Percentiles rank a stretch among this genome's conserved stretches.
Conservation (phyloP, 2,113 vertebrate genomes). For the Mormoops blainvillei region DNA sequence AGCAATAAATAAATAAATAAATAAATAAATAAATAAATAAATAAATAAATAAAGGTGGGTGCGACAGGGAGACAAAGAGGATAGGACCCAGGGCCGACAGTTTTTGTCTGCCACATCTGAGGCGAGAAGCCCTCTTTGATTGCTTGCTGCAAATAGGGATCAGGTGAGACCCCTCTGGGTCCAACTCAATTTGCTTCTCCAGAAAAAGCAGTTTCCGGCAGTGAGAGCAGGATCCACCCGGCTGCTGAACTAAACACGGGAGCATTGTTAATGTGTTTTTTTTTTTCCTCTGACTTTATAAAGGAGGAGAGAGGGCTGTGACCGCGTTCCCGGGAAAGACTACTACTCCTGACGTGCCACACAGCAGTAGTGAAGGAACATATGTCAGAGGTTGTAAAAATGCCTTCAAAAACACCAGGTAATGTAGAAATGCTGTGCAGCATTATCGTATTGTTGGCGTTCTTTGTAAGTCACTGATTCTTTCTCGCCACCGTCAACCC, state of each 20-base stretch:
- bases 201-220: slow-evolving; percentile 49
- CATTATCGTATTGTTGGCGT: slow-evolving; percentile 37
- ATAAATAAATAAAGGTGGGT: too few species aligned
- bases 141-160: slow-evolving; percentile 19
- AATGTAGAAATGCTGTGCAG: slow-evolving; percentile 18
- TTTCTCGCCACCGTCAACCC: not conserved
- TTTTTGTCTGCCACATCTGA: slow-evolving; percentile 39
- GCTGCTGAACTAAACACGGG: slow-evolving; percentile 9
- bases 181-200: slow-evolving; percentile 45
- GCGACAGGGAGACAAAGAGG: slow-evolving; percentile 27
- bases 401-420: slow-evolving; percentile 30
- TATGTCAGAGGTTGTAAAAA: slow-evolving; percentile 31
- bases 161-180: slow-evolving; percentile 55
- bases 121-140: not conserved
- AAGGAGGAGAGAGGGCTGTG: not conserved
- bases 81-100: not conserved
- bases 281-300: slow-evolving; percentile 52
- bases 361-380: slow-evolving; percentile 3
- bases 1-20: slow-evolving; percentile 24
- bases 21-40: not conserved
- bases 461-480: slow-evolving; percentile 30
- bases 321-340: slow-evolving; percentile 31
- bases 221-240: slow-evolving; percentile 2
- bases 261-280: not conserved
- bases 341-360: slow-evolving; percentile 44